These are phyloP conservation scores for Microdon myrmicae DNA, from an alignment of 2,888 invertebrate genomes.

Conservation along the genomic window DNA sequence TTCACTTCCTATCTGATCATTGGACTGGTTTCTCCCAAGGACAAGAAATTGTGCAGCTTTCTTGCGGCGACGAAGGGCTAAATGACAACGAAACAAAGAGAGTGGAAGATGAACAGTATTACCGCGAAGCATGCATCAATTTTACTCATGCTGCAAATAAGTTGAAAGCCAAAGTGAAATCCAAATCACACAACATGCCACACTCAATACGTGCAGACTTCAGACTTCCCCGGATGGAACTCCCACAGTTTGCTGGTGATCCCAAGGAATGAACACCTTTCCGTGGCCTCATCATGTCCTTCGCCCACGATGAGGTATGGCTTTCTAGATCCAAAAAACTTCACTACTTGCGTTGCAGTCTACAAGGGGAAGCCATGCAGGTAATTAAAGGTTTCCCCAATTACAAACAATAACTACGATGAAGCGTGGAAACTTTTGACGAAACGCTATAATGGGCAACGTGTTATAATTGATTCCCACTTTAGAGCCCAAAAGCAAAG, in stretches of 20 bases:
- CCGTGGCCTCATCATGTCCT: conserved; percentile 15
- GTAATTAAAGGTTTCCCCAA: conserved; percentile 17
- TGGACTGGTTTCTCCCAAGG: conserved; percentile 8
- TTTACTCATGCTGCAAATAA: conserved; percentile 2
- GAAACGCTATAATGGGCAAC: conserved; percentile 19
- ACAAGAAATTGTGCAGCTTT: conserved; percentile 11
- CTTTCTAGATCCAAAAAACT: conserved; percentile 15
- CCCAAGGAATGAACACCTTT: conserved; percentile 27
- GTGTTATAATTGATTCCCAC: conserved; percentile 21
- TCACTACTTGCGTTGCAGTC: conserved; percentile 22
- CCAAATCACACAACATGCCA: neutral
- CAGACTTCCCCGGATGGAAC: conserved; percentile 4
- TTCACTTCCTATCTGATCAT: conserved; percentile 6
- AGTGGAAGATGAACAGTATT: conserved; percentile 27
- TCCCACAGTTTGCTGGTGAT: conserved; percentile 26
- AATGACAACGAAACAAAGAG: conserved; percentile 12
- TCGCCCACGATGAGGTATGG: conserved; percentile 12
- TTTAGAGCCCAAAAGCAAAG: conserved; percentile 1
- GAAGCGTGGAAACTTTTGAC: conserved; percentile 9
- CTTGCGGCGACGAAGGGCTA: conserved; percentile 17
- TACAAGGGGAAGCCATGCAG: conserved; percentile 19
- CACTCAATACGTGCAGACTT: neutral
- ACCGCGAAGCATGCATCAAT: conserved; percentile 5
- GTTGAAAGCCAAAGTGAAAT: too few relatives aligned
- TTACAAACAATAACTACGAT: conserved; percentile 6